Base-by-base conservation (phyloP, 2,113 vertebrate genomes). In the Cygnus atratus region DNA sequence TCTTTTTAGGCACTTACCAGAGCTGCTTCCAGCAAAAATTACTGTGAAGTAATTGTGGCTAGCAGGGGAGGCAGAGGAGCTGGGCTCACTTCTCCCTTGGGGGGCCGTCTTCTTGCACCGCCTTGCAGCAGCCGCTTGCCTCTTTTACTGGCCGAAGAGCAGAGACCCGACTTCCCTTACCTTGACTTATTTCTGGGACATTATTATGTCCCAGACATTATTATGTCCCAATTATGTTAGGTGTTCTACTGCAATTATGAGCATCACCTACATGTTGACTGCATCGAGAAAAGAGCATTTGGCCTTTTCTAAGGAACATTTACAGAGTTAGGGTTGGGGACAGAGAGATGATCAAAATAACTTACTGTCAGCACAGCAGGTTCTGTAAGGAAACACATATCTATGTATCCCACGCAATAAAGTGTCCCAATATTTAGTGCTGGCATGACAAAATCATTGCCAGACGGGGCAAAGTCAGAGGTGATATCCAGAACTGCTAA, bases 391-490 rank as follows among this genome's bases (percentile, higher is more conserved):
- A 84, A 65, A 17, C 29, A 31, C 44, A 77, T 22, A 26, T 46
- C 68, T 55, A 1, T 12, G 7, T 59, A 31, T 61, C 52, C 20
- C 6, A 0, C 31, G 66, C 18, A 54, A 12, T 41, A 48, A 50
- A 39, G 13, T 63, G 18, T 35, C n/a, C 31, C 80, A 21, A 1
- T 22, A 17, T 31, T 78, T 35, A 48, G 41, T 26, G 14, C 7
- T 15, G 43, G 29, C 26, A 29, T 65, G 62, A 29, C 37, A 65
- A 25, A 5, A 19, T 20, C 26, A 8, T 29, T 29, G 62, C 39
- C 25, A 29, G 62, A 41, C 29, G 8, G 22, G 33, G 50, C 9
- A 54, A 29, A 66, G 25, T 33, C 0, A 0, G 35, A 5, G 43
- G 43, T 50, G 6, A 37, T 31, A 79, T 4, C 11, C 6, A 1